Conservation (phyloP, 2,888 invertebrate genomes). For the Scrobipalpa costella region DNA sequence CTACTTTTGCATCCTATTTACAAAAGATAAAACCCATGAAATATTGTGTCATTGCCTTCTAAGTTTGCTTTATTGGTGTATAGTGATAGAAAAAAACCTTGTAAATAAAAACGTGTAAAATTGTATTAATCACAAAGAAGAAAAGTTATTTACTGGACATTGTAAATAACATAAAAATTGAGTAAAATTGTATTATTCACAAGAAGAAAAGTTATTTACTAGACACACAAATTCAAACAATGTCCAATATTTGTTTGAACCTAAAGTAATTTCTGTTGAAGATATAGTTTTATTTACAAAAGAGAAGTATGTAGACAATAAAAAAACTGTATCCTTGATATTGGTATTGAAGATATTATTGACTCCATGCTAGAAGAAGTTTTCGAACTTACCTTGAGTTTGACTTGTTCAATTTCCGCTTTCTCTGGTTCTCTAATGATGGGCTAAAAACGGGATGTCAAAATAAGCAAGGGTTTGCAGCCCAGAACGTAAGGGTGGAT, state of each 20-base stretch:
- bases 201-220: conserved; percentile 55
- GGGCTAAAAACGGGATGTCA: conserved; percentile 64
- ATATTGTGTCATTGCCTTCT: conserved; percentile 26
- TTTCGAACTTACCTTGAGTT: conserved; percentile 71
- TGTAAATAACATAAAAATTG: background rate
- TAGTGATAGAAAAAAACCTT: conserved; percentile 4
- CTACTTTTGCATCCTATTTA: conserved; percentile 66
- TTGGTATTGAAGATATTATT: conserved; percentile 7
- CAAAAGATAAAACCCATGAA: conserved; percentile 52
- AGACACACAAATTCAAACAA: conserved; percentile 50
- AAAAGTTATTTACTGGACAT: conserved; percentile 57
- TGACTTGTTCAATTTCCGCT: conserved; percentile 62
- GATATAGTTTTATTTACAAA: conserved; percentile 39
- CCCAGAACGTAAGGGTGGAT: background rate
- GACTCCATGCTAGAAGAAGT: conserved; percentile 40
- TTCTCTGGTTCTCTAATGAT: conserved; percentile 64
- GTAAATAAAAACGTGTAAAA: conserved; percentile 8
- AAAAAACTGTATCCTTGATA: conserved; percentile 12
- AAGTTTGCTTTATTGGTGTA: background rate
- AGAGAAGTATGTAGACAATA: conserved; percentile 31
- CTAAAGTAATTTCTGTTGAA: conserved; percentile 18
- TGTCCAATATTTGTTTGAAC: conserved; percentile 44
- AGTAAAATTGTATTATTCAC: conserved; percentile 23
- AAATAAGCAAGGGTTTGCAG: conserved; percentile 53
- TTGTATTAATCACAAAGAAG: conserved; percentile 23